Evolutionary conservation across 2,888 invertebrate genomes (phyloP).

Genomic region (Ectemnius lituratus): DNA sequence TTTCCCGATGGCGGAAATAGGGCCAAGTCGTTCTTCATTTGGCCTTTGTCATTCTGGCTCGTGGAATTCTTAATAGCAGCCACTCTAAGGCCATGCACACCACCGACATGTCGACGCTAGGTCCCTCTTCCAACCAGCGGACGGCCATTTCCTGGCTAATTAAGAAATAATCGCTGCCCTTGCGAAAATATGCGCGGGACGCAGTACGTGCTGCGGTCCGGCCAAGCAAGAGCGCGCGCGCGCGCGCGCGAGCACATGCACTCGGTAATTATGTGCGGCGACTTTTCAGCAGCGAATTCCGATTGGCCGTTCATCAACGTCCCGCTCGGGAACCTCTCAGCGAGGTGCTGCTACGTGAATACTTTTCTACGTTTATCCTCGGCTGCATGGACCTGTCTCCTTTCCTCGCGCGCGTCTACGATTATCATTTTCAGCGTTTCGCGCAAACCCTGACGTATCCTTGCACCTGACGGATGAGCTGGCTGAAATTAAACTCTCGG

Average conservation of each 20-base stretch:
- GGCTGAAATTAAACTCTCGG: slow-evolving; percentile 32
- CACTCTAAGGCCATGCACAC: not conserved
- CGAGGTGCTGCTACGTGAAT: slow-evolving; percentile 16
- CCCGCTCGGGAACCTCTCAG: slow-evolving; percentile 20
- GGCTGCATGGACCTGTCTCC: no score
- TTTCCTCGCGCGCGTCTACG: slow-evolving; percentile 6
- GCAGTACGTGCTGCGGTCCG: slow-evolving; percentile 19
- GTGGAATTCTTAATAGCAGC: slow-evolving; percentile 1
- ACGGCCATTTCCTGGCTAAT: slow-evolving; percentile 44
- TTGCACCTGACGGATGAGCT: slow-evolving; percentile 22
- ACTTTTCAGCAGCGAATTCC: slow-evolving; percentile 55
- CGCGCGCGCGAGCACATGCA: slow-evolving; percentile 30
- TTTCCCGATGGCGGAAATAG: no score
- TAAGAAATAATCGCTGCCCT: slow-evolving; percentile 52
- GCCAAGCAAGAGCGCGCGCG: not conserved
- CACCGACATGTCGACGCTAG: not conserved
- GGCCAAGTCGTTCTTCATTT: not conserved
- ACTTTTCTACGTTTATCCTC: slow-evolving; percentile 37
- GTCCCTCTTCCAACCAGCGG: slow-evolving; percentile 4
- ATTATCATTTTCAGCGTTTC: slow-evolving; percentile 29
- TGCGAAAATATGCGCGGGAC: slow-evolving; percentile 41
- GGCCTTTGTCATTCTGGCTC: not conserved
- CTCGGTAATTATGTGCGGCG: slow-evolving; percentile 52
- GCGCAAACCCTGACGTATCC: slow-evolving; percentile 12
- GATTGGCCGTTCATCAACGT: slow-evolving; percentile 61